These are phyloP conservation scores for Drosophila ustulata DNA, from an alignment of 2,888 invertebrate species.

Conservation along the genomic window DNA sequence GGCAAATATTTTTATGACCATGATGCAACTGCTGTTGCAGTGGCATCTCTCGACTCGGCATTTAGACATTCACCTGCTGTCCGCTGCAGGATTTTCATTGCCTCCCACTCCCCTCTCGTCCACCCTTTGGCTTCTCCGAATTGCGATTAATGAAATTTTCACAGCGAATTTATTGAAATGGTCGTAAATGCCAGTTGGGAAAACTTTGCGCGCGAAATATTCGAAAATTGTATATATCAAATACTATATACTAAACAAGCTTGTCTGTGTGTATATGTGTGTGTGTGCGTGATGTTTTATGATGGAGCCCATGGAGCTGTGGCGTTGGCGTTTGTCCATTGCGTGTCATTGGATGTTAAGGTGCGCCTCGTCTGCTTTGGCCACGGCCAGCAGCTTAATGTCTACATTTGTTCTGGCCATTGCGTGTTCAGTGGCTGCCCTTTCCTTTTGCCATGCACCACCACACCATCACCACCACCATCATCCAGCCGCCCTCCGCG, in stretches of 20 bases:
- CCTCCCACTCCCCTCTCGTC: not conserved
- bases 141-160: constrained; percentile 76
- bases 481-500: not conserved
- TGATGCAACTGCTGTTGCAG: constrained; percentile 57
- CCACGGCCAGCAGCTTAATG: constrained; percentile 72
- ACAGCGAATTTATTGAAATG: constrained; percentile 71
- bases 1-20: constrained; percentile 78
- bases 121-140: not conserved
- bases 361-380: constrained; percentile 39
- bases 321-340: constrained; percentile 63
- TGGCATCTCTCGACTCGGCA: constrained; percentile 50
- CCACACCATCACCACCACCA: constrained; percentile 23
- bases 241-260: constrained; percentile 44
- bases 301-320: constrained; percentile 28
- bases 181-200: constrained; percentile 51
- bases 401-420: constrained; percentile 78
- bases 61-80: constrained; percentile 34
- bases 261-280: constrained; percentile 6
- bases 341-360: constrained; percentile 74
- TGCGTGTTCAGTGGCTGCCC: constrained; percentile 77
- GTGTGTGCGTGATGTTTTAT: constrained; percentile 33
- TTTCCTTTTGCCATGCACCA: constrained; percentile 50
- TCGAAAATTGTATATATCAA: constrained; percentile 56
- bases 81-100: constrained; percentile 3
- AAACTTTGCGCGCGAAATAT: constrained; percentile 53